Evolutionary conservation across 2,888 invertebrate species (phyloP).

Genomic region (Melieria picta): DNA sequence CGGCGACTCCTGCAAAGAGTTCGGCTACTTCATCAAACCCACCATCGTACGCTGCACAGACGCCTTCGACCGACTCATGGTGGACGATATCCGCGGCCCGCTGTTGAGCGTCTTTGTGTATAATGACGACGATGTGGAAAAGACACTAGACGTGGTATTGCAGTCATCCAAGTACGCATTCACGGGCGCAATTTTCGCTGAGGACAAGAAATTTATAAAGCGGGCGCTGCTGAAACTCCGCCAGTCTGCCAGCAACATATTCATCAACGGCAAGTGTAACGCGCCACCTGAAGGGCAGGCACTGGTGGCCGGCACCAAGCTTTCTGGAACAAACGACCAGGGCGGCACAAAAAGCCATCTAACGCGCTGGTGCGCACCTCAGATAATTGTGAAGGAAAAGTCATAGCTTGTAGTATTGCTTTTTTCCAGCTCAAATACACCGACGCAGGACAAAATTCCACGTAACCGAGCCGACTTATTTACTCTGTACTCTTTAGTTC

Average conservation of each 20-base stretch:
- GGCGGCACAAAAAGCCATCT: constrained; percentile 94
- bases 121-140: constrained; percentile 34
- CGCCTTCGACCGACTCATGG: constrained; percentile 39
- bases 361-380: constrained; percentile 88
- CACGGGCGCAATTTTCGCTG: constrained; percentile 40
- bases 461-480: too few relatives aligned
- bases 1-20: constrained; percentile 38
- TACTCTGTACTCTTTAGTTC: too few relatives aligned
- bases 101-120: constrained; percentile 42
- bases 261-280: constrained; percentile 95
- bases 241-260: constrained; percentile 93
- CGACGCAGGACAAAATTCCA: background rate
- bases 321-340: constrained; percentile 98
- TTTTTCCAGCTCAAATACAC: background rate
- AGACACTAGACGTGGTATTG: constrained; percentile 29
- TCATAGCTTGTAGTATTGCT: too few relatives aligned
- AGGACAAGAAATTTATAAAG: constrained; percentile 72
- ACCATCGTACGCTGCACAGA: constrained; percentile 38
- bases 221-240: constrained; percentile 81
- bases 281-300: constrained; percentile 98
- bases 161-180: constrained; percentile 32
- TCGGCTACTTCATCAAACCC: constrained; percentile 42
- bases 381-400: constrained; percentile 83
- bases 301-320: constrained; percentile 93
- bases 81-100: constrained; percentile 40